Evolutionary conservation across 1,140 invertebrate species (phyloP).

Genomic region (Aphaenogaster rudis): DNA sequence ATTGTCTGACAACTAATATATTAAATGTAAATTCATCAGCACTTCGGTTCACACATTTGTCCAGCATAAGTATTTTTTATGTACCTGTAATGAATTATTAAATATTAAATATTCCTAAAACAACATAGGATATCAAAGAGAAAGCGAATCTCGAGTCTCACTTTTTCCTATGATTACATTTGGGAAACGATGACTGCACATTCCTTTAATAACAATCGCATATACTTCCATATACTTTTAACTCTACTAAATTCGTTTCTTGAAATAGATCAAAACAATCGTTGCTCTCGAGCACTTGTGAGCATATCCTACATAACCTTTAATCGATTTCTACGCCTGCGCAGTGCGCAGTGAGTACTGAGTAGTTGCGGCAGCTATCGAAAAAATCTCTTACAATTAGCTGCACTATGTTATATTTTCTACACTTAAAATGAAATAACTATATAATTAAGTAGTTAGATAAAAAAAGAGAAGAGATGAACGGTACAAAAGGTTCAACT

Average conservation of each 20-base stretch:
- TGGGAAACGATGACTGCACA: neutral
- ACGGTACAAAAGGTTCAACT: neutral
- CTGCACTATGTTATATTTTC: neutral
- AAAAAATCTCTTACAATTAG: neutral
- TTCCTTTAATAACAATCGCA: neutral
- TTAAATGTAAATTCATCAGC: neutral
- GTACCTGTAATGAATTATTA: conserved; percentile 9
- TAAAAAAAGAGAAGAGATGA: neutral
- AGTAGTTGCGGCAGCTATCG: neutral
- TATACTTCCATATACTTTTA: neutral
- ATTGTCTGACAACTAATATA: neutral
- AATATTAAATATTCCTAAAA: neutral
- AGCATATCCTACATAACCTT: neutral
- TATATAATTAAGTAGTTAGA: neutral
- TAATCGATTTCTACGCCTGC: neutral
- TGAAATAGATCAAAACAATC: neutral
- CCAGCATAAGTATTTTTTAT: neutral
- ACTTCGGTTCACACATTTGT: neutral
- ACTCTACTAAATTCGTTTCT: neutral
- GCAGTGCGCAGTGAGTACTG: neutral
- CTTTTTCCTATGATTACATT: neutral
- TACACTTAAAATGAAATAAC: neutral
- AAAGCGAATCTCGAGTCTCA: neutral
- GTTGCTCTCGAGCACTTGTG: neutral
- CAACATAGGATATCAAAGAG: neutral